Percentiles rank a stretch among this genome's conserved stretches.
These are phyloP conservation scores for Ceriagrion tenellum DNA, from an alignment of 2,888 invertebrate genomes.

Conservation along the genomic window DNA sequence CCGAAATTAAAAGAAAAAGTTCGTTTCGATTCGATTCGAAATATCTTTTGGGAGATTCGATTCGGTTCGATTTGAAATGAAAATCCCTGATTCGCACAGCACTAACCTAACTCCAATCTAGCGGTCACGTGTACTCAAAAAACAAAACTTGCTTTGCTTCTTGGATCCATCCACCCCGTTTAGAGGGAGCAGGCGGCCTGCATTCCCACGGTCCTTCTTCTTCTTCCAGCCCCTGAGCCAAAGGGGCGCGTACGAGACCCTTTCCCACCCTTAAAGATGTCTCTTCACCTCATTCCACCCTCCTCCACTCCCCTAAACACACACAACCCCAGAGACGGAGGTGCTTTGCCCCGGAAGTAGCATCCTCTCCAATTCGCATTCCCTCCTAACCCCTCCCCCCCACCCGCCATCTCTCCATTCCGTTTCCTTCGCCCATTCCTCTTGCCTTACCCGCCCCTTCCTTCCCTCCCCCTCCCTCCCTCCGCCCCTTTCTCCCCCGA, in stretches of 20 bases:
- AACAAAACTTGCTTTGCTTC: background rate
- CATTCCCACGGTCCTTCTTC: conserved; percentile 25
- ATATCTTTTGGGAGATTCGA: too few species aligned
- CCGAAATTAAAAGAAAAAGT: too few species aligned
- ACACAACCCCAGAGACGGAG: background rate
- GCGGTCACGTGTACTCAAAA: too few species aligned
- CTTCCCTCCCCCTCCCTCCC: too few species aligned
- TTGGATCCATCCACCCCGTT: background rate
- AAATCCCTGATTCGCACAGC: background rate
- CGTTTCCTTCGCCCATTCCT: background rate
- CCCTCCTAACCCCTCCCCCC: background rate
- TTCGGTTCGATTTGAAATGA: too few species aligned
- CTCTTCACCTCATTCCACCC: background rate
- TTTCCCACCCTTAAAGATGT: conserved; percentile 22
- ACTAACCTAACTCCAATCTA: background rate
- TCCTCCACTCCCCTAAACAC: background rate
- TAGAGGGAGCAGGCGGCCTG: background rate
- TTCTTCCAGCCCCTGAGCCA: background rate
- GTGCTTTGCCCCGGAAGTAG: too few species aligned
- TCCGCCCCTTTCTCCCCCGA: background rate
- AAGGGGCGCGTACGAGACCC: background rate
- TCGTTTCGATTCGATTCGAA: too few species aligned
- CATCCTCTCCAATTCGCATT: background rate
- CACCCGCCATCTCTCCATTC: background rate
- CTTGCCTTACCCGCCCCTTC: background rate